phyloP scores from a whole-genome alignment of 2,797 vertebrate species.

The Crocodylus rhombifer region DNA sequence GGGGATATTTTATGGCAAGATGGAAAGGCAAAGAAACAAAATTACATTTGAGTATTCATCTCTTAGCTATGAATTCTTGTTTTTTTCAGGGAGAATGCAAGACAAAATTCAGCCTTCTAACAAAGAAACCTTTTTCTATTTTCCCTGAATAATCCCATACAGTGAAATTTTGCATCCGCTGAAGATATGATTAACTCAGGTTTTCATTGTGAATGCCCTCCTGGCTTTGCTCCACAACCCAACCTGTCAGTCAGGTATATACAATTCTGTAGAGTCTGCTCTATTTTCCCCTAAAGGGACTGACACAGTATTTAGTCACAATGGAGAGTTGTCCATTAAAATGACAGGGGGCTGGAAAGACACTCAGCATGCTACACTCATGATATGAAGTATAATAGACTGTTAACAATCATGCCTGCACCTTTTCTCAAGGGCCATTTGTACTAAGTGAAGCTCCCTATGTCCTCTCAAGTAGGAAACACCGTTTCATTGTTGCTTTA shows the following conservation, averaged over 20 bases:
- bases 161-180: neutral
- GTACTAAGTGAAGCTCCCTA: neutral
- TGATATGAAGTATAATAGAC: neutral
- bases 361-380: neutral
- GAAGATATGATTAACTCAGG: neutral
- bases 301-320: neutral
- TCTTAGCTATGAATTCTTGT: neutral
- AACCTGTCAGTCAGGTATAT: constrained; percentile 10
- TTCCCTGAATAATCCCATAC: neutral
- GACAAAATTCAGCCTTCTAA: neutral
- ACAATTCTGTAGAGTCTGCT: neutral
- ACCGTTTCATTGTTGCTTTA: rapidly evolving
- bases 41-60: constrained; percentile 38
- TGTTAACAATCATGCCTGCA: neutral
- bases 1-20: constrained; percentile 25
- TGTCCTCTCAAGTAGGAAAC: neutral
- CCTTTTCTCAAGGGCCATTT: constrained; percentile 15
- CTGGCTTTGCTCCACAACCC: neutral
- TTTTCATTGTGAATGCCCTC: neutral
- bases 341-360: constrained; percentile 20
- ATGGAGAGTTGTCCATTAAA: constrained; percentile 32
- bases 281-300: constrained; percentile 1
- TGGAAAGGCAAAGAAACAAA: neutral
- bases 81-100: neutral
- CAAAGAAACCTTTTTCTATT: constrained; percentile 8